Evolutionary conservation across 2,888 invertebrate species (phyloP).

Genomic region (Standfussiana lucernea): DNA sequence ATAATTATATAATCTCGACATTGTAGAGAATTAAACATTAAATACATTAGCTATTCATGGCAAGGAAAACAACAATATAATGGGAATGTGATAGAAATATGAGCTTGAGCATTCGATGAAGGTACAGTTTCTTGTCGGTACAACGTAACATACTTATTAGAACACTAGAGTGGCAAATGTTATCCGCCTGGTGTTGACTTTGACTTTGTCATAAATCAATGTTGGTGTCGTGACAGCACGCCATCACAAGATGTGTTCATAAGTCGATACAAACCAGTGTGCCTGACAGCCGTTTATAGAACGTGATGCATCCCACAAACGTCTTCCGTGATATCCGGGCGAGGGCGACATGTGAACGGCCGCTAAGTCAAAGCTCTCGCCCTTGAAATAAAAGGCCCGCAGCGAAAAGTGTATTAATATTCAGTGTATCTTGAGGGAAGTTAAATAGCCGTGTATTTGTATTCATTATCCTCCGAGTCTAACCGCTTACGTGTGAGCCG

Average conservation of each 20-base stretch:
- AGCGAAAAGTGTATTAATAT: constrained; percentile 82
- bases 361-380: constrained; percentile 72
- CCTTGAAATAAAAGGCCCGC: constrained; percentile 80
- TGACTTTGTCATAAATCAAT: background rate
- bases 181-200: too few species aligned
- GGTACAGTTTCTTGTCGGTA: background rate
- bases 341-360: constrained; percentile 70
- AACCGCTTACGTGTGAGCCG: constrained; percentile 84
- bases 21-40: constrained; percentile 33
- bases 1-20: constrained; percentile 58
- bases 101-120: constrained; percentile 8
- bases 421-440: constrained; percentile 83
- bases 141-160: background rate
- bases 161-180: background rate
- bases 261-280: background rate
- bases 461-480: constrained; percentile 84
- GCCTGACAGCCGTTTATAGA: background rate
- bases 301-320: constrained; percentile 6
- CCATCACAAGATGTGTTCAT: background rate
- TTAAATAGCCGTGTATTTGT: constrained; percentile 88
- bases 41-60: constrained; percentile 42
- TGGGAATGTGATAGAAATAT: constrained; percentile 42
- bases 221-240: background rate
- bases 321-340: constrained; percentile 6
- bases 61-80: constrained; percentile 34